phyloP scores from a whole-genome alignment of 2,888 invertebrate species.

The Idaea dimidiata region DNA sequence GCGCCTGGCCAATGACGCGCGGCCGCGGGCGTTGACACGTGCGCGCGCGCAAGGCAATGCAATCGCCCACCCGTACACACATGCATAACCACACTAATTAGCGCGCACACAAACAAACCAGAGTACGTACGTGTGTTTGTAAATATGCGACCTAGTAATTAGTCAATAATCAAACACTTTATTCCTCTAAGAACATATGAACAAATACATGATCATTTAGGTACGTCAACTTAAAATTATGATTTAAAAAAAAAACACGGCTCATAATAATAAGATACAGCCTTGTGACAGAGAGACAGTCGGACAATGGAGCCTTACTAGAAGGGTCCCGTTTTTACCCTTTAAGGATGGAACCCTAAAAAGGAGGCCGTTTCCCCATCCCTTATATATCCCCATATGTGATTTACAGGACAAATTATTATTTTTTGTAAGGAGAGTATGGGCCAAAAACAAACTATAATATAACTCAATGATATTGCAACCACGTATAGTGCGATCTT shows the following conservation, averaged over 20 bases:
- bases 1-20: conserved; percentile 63
- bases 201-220: neutral
- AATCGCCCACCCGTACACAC: conserved; percentile 24
- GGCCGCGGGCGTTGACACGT: conserved; percentile 75
- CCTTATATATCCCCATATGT: too few relatives aligned
- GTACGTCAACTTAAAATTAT: neutral
- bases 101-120: neutral
- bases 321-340: too few relatives aligned
- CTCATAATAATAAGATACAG: too few relatives aligned
- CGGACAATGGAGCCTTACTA: too few relatives aligned
- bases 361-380: too few relatives aligned
- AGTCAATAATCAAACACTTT: too few relatives aligned
- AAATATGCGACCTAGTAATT: neutral
- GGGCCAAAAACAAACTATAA: conserved; percentile 7
- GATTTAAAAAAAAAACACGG: too few relatives aligned
- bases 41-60: conserved; percentile 49
- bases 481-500: conserved; percentile 11
- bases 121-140: neutral
- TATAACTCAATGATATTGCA: conserved; percentile 19
- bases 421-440: too few relatives aligned
- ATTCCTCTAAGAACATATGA: too few relatives aligned
- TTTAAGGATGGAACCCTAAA: too few relatives aligned
- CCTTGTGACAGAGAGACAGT: too few relatives aligned
- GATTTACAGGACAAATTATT: too few relatives aligned
- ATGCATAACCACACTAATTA: neutral